Evolutionary conservation across 1,140 invertebrate genomes (phyloP).

Genomic region (Drosophila suzukii): DNA sequence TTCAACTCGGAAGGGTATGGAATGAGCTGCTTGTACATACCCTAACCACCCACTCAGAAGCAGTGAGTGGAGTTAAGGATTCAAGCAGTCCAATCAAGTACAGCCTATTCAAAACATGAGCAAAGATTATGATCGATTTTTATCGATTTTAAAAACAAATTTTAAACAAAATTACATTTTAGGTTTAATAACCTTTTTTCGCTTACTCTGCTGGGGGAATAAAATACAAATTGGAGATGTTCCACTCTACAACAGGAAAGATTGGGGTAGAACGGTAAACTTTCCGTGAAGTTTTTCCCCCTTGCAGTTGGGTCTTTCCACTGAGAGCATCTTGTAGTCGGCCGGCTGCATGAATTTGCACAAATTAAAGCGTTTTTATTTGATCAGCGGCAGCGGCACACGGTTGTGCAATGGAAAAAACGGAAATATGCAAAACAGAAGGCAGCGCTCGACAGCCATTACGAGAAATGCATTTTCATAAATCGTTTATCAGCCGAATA

Average conservation of each 20-base stretch:
- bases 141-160: neutral
- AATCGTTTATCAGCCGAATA: constrained; percentile 39
- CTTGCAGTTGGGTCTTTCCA: constrained; percentile 8
- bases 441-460: constrained; percentile 37
- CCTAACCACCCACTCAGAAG: constrained; percentile 19
- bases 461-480: constrained; percentile 43
- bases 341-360: constrained; percentile 37
- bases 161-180: too few relatives aligned
- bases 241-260: neutral
- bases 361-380: constrained; percentile 54
- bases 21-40: constrained; percentile 6
- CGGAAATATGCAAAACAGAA: constrained; percentile 56
- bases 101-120: neutral
- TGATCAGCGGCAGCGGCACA: constrained; percentile 27
- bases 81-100: constrained; percentile 1
- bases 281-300: constrained; percentile 5
- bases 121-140: neutral
- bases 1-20: constrained; percentile 9
- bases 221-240: neutral
- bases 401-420: constrained; percentile 53
- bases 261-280: neutral
- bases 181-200: too few relatives aligned
- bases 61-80: neutral
- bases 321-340: constrained; percentile 23
- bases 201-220: too few relatives aligned